phyloP scores from a whole-genome alignment of 2,797 vertebrate genomes.

The Chromobotia macracanthus region DNA sequence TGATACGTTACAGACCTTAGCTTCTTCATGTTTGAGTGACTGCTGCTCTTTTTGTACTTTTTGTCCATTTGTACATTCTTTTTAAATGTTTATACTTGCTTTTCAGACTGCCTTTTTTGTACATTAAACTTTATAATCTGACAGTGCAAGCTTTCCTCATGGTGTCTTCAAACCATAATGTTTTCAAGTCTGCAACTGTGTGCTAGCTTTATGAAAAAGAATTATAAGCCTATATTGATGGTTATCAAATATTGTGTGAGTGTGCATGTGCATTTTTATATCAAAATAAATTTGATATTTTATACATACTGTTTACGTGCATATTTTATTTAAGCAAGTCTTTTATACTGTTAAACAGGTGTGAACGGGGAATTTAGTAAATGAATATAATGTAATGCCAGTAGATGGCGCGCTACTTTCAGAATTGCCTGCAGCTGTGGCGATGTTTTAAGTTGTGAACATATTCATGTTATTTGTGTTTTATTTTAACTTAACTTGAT shows the following conservation, averaged over 20 bases:
- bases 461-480: too few relatives aligned
- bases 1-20: slow-evolving; percentile 68
- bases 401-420: slow-evolving; percentile 14
- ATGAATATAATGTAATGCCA: background rate
- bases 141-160: slow-evolving; percentile 89
- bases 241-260: slow-evolving; percentile 89
- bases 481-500: too few relatives aligned
- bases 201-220: slow-evolving; percentile 87
- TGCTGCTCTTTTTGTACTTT: slow-evolving; percentile 92
- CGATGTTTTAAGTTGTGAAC: too few relatives aligned
- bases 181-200: slow-evolving; percentile 86
- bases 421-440: too few relatives aligned
- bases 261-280: slow-evolving; percentile 95
- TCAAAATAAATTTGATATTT: slow-evolving; percentile 98
- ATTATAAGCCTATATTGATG: slow-evolving; percentile 86
- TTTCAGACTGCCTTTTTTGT: slow-evolving; percentile 99
- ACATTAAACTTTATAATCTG: slow-evolving; percentile 96
- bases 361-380: background rate
- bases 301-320: slow-evolving; percentile 71
- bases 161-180: slow-evolving; percentile 93
- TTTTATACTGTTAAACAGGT: background rate
- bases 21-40: slow-evolving; percentile 79
- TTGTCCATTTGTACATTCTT: slow-evolving; percentile 99
- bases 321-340: slow-evolving; percentile 7
- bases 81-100: slow-evolving; percentile 99